A percentile compares a stretch with the other conserved stretches of the same genome.
Conservation (phyloP, 2,888 invertebrate species). For the Lycia hirtaria region DNA sequence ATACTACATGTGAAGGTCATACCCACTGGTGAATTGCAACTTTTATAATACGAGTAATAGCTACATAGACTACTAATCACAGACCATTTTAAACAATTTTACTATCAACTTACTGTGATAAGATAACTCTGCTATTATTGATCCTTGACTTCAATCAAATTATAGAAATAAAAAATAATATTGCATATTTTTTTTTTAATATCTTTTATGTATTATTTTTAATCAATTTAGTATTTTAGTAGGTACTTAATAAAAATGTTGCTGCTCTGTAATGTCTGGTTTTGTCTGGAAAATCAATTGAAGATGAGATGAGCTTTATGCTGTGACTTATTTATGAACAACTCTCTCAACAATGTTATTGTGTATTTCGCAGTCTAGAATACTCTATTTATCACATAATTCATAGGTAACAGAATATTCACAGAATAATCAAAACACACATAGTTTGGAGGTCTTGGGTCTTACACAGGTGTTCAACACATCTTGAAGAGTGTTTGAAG, state of each 20-base stretch:
- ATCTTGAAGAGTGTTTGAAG: too few relatives aligned
- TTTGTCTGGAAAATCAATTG: not conserved
- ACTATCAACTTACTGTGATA: too few relatives aligned
- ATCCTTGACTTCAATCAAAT: too few relatives aligned
- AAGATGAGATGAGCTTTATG: not conserved
- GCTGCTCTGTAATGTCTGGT: not conserved
- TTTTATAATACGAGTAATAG: too few relatives aligned
- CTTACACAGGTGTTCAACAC: too few relatives aligned
- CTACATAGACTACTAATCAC: too few relatives aligned
- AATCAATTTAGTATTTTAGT: conserved; percentile 2
- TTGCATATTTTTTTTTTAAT: not conserved
- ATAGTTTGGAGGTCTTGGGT: too few relatives aligned
- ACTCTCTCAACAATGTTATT: not conserved
- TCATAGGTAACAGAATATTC: not conserved
- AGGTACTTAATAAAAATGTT: conserved; percentile 7
- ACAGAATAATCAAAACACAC: not conserved
- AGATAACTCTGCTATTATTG: too few relatives aligned
- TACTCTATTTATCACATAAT: not conserved
- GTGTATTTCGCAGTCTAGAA: not conserved
- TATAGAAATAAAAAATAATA: not conserved
- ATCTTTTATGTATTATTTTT: not conserved
- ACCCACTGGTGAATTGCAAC: too few relatives aligned
- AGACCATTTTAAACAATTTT: too few relatives aligned
- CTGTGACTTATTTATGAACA: not conserved
- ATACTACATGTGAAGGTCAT: too few relatives aligned